Evolutionary conservation across 2,113 vertebrate genomes (phyloP), one percentile per base, ranked within the genome.

Genomic region (Ibidorhyncha struthersii): DNA sequence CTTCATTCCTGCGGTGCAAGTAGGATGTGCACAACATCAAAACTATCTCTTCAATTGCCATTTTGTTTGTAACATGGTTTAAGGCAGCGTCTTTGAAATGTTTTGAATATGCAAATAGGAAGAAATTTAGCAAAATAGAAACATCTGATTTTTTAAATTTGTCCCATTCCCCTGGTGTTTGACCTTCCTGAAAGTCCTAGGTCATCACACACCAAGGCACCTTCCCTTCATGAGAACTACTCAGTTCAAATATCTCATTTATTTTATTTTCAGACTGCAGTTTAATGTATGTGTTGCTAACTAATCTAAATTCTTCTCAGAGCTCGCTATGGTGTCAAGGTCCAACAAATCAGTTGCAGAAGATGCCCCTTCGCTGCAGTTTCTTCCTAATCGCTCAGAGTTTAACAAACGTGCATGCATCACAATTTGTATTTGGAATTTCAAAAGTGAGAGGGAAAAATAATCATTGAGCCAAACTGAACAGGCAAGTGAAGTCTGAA

Each of bases 1-100:
- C 84, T 86, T 96, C 93, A 87, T 97, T 97, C 93, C 84, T 97
- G 96, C 1, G 80, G 72, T 94, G 86, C 55, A 90, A 97, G 88
- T 58, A 90, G 92, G 93, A 93, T 97, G 86, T 95, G 82, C 63
- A 38, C 82, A 85, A 97, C 89, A 95, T 95, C 86, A 96, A 95
- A 97, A 95, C 90, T 96, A 58, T 87, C 90, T 97, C 63, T 82
- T 92, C 90, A 70, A 34, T 4, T 86, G 58, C 49, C 50, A 65
- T 76, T 91, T 96, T 96, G 85, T 95, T 88, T 94, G 43, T 66
- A 89, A 73, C 73, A 86, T 14, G 77, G 72, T 86, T 96, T 56
- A 62, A 89, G 61, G 71, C 95, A 94, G 81, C 0, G 8, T 36
- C 82, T 95, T 94, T 83, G 90, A 97, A 93, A 97, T 85, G 26